Evolutionary conservation across 1,140 invertebrate species (phyloP), one percentile per base, ranked within the genome.

Genomic region (Dufourea novaeangliae): DNA sequence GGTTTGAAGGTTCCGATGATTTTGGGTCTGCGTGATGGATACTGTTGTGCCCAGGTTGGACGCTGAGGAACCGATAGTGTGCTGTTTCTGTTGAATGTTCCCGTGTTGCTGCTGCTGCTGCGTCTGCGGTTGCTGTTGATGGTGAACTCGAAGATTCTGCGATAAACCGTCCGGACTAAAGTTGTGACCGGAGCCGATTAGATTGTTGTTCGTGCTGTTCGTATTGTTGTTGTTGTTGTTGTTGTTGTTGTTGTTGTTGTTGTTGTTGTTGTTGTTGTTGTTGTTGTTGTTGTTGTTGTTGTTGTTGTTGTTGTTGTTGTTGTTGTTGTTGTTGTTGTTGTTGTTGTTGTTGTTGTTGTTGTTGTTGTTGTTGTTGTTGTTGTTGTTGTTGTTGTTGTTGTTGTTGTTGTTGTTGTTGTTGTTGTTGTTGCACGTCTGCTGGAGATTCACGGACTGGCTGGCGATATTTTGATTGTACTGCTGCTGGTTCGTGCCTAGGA

Each of bases 111-210:
- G 86, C 56, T 92, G 82, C 71, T 88, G 82, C 66, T 91, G 84
- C 52, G 85, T 84, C 68, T 87, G 76, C 66, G 69, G 27, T 11
- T 88, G 86, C 12, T 86, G 79, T 25, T 84, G 83, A 22, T 82
- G 84, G n/a, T 89, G 88, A 32, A 88, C 79, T 57, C 87, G 79
- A 17, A 86, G 63, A 57, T 82, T 87, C 62, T 94, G 89, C 90
- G 92, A 73, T 75, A 86, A 59, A 76, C 86, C 87, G 8, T 92
- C 91, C 14, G 84, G 78, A 25, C 63, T 78, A 29, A 87, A 89
- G 29, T 75, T 86, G 32, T 89, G 88, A 0, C 66, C 54, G 17
- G 70, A 81, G 44, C 74, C 79, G 37, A 79, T 87, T 14, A 85
- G 76, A 22, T 86, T 88, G 54, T 88, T 88, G 56, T 81, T 86